Conservation (phyloP, 2,888 invertebrate genomes). For the Macrophya annulata region DNA sequence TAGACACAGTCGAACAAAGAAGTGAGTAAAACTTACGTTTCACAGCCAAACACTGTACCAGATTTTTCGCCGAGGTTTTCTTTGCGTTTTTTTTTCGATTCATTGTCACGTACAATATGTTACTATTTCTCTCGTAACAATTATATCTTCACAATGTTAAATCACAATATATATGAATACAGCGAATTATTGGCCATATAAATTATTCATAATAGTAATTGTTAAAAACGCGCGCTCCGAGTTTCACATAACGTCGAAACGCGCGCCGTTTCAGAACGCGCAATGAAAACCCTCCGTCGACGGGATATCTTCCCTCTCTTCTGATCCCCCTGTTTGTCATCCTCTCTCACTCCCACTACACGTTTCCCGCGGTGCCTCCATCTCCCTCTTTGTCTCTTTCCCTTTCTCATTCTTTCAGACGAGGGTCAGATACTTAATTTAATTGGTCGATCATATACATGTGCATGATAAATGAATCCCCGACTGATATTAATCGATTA, state of each 20-base stretch:
- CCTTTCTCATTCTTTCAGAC: slow-evolving; percentile 10
- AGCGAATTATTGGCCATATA: background rate
- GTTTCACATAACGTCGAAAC: slow-evolving; percentile 7
- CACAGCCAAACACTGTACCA: background rate
- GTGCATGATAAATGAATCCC: background rate
- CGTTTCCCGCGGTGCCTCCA: background rate
- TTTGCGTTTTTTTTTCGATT: slow-evolving; percentile 29
- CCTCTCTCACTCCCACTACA: slow-evolving; percentile 1
- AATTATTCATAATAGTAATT: background rate
- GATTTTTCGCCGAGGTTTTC: slow-evolving; percentile 17
- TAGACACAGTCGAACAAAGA: slow-evolving; percentile 15
- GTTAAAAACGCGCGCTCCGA: background rate
- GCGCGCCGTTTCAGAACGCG: slow-evolving; percentile 40
- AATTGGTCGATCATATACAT: background rate
- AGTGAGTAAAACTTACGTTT: slow-evolving; percentile 4
- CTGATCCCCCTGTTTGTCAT: background rate
- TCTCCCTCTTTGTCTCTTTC: slow-evolving; percentile 12
- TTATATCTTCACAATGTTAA: background rate
- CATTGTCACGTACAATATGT: slow-evolving; percentile 5
- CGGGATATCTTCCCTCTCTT: slow-evolving; percentile 35
- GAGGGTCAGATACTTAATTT: background rate
- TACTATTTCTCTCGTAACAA: background rate
- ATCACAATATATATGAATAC: background rate
- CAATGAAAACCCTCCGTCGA: slow-evolving; percentile 41
- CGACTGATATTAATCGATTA: background rate